Evolutionary conservation across 37 sponge, comb jelly and placozoan genomes (phyloP).

Genomic region (Mnemiopsis leidyi): DNA sequence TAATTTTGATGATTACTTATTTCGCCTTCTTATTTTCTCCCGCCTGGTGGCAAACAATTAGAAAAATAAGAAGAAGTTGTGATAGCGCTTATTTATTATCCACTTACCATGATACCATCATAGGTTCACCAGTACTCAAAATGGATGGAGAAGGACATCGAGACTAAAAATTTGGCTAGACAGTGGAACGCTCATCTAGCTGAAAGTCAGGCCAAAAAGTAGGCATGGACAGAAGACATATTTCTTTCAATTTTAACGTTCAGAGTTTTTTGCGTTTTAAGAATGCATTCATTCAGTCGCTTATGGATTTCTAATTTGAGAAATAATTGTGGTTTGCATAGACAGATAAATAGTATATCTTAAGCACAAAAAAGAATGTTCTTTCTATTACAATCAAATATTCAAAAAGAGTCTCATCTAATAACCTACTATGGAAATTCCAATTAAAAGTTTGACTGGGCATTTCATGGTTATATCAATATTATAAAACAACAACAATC

Average conservation of each 20-base stretch:
- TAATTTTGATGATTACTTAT: too few species aligned
- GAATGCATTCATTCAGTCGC: too few species aligned
- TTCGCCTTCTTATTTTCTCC: too few species aligned
- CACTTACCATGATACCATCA: neutral
- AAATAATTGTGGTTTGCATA: too few species aligned
- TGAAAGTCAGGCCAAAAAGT: neutral
- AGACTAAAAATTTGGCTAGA: conserved; percentile 25
- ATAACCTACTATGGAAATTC: neutral
- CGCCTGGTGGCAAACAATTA: too few species aligned
- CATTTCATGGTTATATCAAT: neutral
- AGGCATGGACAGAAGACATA: too few species aligned
- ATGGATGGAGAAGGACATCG: conserved; percentile 50
- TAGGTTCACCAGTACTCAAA: conserved; percentile 29
- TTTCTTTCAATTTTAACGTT: too few species aligned
- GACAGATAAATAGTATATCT: neutral
- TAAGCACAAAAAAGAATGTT: neutral
- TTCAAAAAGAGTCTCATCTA: neutral
- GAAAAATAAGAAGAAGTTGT: too few species aligned
- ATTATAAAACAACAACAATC: neutral
- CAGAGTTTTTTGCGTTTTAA: too few species aligned
- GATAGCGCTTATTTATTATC: too few species aligned
- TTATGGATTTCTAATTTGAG: too few species aligned
- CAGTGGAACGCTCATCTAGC: conserved; percentile 48
- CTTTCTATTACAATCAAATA: neutral
- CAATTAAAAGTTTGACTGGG: too few species aligned